phyloP scores from a whole-genome alignment of 1,140 invertebrate species.

The Drosophila tsacasi region DNA sequence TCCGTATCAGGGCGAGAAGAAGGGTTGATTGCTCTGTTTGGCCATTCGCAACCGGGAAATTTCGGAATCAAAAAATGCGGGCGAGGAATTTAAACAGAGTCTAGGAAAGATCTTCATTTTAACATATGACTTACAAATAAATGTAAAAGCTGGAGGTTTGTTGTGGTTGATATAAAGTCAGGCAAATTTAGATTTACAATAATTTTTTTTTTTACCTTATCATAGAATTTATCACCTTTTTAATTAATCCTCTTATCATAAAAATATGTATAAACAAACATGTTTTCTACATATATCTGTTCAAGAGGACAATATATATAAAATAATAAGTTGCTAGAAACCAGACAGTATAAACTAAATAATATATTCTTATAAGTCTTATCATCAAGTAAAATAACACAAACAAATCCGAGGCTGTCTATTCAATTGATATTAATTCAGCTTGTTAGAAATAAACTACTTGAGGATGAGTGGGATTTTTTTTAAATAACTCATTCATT shows the following conservation, averaged over 20 bases:
- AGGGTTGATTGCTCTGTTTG: constrained; percentile 13
- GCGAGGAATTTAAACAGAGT: not conserved
- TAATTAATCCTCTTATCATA: not conserved
- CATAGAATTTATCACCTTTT: too few relatives aligned
- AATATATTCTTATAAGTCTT: not conserved
- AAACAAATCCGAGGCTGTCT: not conserved
- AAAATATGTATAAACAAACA: not conserved
- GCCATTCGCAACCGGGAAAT: not conserved
- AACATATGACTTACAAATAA: not conserved
- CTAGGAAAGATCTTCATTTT: not conserved
- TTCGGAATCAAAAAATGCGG: constrained; percentile 15
- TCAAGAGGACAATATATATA: not conserved
- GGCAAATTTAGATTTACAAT: too few relatives aligned
- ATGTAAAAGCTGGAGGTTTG: not conserved
- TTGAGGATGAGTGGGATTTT: too few relatives aligned
- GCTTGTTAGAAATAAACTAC: too few relatives aligned
- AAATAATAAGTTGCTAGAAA: not conserved
- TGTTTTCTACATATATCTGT: not conserved
- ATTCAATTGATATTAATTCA: too few relatives aligned
- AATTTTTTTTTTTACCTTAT: too few relatives aligned
- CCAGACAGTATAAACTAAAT: not conserved
- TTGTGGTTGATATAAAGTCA: not conserved
- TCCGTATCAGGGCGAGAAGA: not conserved
- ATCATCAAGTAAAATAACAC: not conserved
- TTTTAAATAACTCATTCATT: too few relatives aligned